Evolutionary conservation across 2,888 invertebrate genomes (phyloP).

Genomic region (Agrilus cyanescens): DNA sequence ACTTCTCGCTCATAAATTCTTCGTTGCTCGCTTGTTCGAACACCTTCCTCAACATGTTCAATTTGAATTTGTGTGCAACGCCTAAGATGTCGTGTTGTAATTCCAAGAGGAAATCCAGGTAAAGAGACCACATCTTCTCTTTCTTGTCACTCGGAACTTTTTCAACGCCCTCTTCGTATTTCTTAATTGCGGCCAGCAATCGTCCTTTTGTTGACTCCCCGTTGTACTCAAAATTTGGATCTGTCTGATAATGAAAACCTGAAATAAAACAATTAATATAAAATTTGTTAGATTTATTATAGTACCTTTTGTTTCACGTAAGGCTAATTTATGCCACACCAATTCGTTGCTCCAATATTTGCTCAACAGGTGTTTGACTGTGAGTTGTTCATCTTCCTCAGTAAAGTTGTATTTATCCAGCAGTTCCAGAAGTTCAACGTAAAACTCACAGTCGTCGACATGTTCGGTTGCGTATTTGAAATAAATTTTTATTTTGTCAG

Average conservation of each 20-base stretch:
- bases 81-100: constrained; percentile 37
- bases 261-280: background rate
- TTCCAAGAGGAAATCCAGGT: constrained; percentile 44
- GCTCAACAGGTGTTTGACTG: constrained; percentile 40
- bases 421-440: constrained; percentile 40
- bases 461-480: constrained; percentile 18
- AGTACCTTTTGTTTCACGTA: constrained; percentile 43
- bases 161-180: constrained; percentile 23
- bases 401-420: constrained; percentile 48
- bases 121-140: constrained; percentile 25
- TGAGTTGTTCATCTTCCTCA: constrained; percentile 41
- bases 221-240: background rate
- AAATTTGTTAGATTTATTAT: background rate
- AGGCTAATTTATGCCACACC: constrained; percentile 49
- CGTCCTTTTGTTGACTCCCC: constrained; percentile 8
- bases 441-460: constrained; percentile 19
- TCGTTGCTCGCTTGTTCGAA: constrained; percentile 26
- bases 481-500: constrained; percentile 36
- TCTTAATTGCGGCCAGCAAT: constrained; percentile 20
- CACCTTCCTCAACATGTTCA: constrained; percentile 38
- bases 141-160: constrained; percentile 16
- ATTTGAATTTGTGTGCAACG: constrained; percentile 37
- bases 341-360: constrained; percentile 40
- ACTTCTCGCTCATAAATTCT: constrained; percentile 22
- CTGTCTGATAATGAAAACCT: constrained; percentile 1